These are phyloP conservation scores for Scrobipalpa atriplicella DNA, from an alignment of 2,888 invertebrate genomes.

Conservation along the genomic window DNA sequence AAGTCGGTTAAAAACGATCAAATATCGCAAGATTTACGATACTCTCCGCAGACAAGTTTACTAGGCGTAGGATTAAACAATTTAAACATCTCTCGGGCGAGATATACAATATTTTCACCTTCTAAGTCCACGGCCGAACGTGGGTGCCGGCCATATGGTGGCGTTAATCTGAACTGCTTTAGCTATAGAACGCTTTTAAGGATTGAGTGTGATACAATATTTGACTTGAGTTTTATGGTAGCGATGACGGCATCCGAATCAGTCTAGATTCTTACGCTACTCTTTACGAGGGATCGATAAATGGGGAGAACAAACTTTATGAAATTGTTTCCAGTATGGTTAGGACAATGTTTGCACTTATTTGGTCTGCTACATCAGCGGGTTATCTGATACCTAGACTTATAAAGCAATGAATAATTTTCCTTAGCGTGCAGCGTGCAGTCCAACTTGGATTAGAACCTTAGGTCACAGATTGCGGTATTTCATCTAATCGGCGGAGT, in stretches of 20 bases:
- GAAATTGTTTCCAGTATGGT: too few species aligned
- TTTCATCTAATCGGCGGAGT: too few species aligned
- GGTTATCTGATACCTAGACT: too few species aligned
- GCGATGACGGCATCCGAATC: conserved; percentile 4
- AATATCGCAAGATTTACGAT: neutral
- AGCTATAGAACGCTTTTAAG: neutral
- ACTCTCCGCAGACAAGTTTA: neutral
- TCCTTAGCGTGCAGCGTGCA: too few species aligned
- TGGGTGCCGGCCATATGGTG: conserved; percentile 52
- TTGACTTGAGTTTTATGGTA: neutral
- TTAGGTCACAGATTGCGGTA: too few species aligned
- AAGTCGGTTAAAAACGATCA: neutral
- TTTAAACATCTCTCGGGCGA: conserved; percentile 19
- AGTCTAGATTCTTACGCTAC: too few species aligned
- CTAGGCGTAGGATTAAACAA: conserved; percentile 18
- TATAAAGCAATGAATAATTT: too few species aligned
- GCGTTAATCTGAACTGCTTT: conserved; percentile 29
- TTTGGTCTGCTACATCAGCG: too few species aligned
- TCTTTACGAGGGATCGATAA: too few species aligned
- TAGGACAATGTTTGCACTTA: too few species aligned
- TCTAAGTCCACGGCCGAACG: conserved; percentile 46
- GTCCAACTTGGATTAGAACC: too few species aligned
- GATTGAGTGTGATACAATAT: neutral
- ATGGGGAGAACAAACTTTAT: too few species aligned
- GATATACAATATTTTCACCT: conserved; percentile 34